Base-by-base conservation (phyloP, 2,888 invertebrate species). In the Drosophila prostipennis region DNA sequence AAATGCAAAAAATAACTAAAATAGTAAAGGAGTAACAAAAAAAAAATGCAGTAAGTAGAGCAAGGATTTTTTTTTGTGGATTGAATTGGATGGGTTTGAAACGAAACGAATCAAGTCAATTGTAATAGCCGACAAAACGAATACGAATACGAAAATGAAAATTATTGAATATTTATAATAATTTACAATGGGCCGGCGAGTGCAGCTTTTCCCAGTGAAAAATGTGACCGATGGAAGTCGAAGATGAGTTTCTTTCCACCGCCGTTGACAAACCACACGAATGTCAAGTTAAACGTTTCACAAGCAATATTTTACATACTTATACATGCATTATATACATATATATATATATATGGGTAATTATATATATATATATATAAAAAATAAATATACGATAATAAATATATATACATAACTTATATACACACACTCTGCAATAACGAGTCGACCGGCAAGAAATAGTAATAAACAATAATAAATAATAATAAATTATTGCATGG, bases 271-370 rank as follows among this genome's bases (percentile, higher is more conserved):
- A 78, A 46, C 68, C 29, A 74, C 80, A 68, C 83, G 65, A 81
- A 78, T 82, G 87, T 87, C 84, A 79, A 83, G 85, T 85, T 81
- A 75, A 85, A 81, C 67, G 80, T 84, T 84, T 88, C 84, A 83
- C 75, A 85, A 88, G 84, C 84, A 85, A 88, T 88, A 85, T 88
- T 85, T 88, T 88, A 82, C 80, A 82, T 76, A 71, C 72, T 61
- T 71, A 72, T 65, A 65, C 64, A 64, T 68, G 79, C 53, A 85
- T 88, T 85, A 86, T 88, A 82, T 78, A 79, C 59, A 71, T 58
- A 48, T 40, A 34, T 49, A 42, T 45, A 59, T 67, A 55, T 60
- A 60, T 59, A 34, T 36, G 42, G 16, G 29, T 26, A 70, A 43
- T 68, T 42, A 65, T 48, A 64, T 42, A 56, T 58, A 54, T 60